Base-by-base conservation (phyloP, 2,113 vertebrate species). In the Colossoma macropomum region DNA sequence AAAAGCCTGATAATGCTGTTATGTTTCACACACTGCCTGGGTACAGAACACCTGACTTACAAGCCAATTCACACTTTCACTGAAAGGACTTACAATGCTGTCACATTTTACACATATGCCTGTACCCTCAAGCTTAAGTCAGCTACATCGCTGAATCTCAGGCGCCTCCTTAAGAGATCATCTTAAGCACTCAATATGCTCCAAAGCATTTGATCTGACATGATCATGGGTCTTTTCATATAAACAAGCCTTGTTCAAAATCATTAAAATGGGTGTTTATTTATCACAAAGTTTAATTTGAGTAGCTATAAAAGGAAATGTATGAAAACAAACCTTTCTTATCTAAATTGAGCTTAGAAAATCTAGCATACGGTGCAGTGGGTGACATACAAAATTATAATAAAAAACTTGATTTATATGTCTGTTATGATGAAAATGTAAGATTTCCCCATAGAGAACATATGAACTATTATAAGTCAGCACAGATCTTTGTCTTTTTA, bases 191-290 rank as follows among this genome's bases (percentile, higher is more conserved):
- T 54, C 63, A 59, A 62, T 41, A 56, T n/a, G 59, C 54, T 79
- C 45, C 88, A 69, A 85, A 75, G 21, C 79, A 81, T 87, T 48
- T 1, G 38, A 70, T 84, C 85, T 86, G 86, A 87, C 86, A 69
- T 23, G 32, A 69, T 69, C 66, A 38, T 19, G 30, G 63, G 63
- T 32, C 28, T 66, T 17, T 32, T n/a, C 23, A 62, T 21, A 62
- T 62, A 21, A 62, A 62, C 9, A n/a, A 25, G 8, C 59, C 59
- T n/a, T 17, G 12, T 89, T 91, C 74, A 66, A 85, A 45, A 63
- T 7, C 82, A 54, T 38, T 19, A 17, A 3, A 52, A 17, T 52
- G 3, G 17, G 50, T 3, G 48, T 8, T 50, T 50, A 1, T 15
- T 4, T 13, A 15, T 50, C 41, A 45, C 10, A 45, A 6, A 45